Base-by-base conservation (phyloP, 2,888 invertebrate genomes). In the Pollenia amentaria region DNA sequence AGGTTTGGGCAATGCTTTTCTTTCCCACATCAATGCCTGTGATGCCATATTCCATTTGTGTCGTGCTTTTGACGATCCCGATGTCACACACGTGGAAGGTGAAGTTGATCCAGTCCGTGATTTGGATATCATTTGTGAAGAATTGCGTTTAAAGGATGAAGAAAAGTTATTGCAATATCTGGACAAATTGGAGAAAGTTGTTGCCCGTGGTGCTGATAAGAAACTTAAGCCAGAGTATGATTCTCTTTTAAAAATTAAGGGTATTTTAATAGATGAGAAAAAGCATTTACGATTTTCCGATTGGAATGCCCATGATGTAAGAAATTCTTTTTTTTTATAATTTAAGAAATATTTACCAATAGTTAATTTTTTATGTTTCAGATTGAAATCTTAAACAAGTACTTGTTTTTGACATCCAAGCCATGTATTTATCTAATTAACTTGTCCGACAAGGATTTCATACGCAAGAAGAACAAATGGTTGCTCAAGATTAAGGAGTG, bases 381-480 rank as follows among this genome's bases (percentile, higher is more conserved):
- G 98, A 98, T 99, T 93, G 99, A 99, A 94, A 94, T 98, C 57
- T 94, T 99, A 78, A 99, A 99, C 94, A 98, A 98, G 94, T 97
- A 99, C 93, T 94, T 99, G 89, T 98, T 99, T 92, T 94, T 99
- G 88, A 99, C 99, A 12, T 97, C 99, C 0, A 99, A 99, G 93
- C 99, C 99, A 0, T 97, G 98, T 81, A 96, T 99, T 89, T 99
- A 99, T 93, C 95, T 99, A 89, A 97, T 99, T 10, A 99, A 99
- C 94, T 94, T 99, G 87, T 97, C 99, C 0, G 99, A 99, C 93
- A 99, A 98, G 93, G 99, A 99, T 94, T 99, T 98, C 93, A 98
- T 98, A 90, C 96, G 98, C 90, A 99, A 99, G 95, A 99, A 99
- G 94, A 99, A 99, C 92, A 99, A 99, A 94, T 99, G 99, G 99